Evolutionary conservation across 1,140 invertebrate genomes (phyloP), one percentile per base, ranked within the genome.

Genomic region (Zaprionus nigranus): DNA sequence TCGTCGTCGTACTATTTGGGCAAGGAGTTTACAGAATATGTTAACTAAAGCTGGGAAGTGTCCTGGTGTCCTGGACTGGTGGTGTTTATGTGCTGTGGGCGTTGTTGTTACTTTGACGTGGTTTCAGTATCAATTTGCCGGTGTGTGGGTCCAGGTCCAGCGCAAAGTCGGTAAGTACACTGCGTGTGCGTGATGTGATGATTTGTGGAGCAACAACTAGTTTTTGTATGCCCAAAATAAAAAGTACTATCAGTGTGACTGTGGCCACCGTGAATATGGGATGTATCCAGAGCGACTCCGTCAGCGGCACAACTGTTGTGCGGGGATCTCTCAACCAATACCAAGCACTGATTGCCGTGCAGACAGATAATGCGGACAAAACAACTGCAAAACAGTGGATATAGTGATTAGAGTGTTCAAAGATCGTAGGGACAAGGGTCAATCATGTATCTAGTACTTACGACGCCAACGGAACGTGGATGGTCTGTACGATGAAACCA

Each of bases 151-250:
- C 98, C 99, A 99, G 92, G 99, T 99, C 73, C 34, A 75, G 60
- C 20, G 73, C 73, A 92, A 99, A 99, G 93, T 99, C 98, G 38
- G 95, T 95, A 28, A 99, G 94, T 1, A 99, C 98, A 46, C 95
- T 95, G 51, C 98, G 94, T 28, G 98, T 98, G 74, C 98, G 94
- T 2, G 97, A 96, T 3, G 98, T 98, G 78, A 99, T 98, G 90
- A 99, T 99, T 81, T 97, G 98, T 12, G 98, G 98, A 15, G 98
- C 98, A 69, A 99, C 98, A 0, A 99, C 98, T 92, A 97, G 95
- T 93, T 98, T 97, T 92, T 99, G 98, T 53, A 99, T 97, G 58
- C 99, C 98, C 93, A 96, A 94, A 68, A 98, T 94, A 85, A 99
- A 98, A 63, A 99, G 94, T 76, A 98, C 93, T 24, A 99, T 95